These are phyloP conservation scores for Tyrophagus putrescentiae DNA, from an alignment of 1,140 invertebrate species.

Conservation along the genomic window DNA sequence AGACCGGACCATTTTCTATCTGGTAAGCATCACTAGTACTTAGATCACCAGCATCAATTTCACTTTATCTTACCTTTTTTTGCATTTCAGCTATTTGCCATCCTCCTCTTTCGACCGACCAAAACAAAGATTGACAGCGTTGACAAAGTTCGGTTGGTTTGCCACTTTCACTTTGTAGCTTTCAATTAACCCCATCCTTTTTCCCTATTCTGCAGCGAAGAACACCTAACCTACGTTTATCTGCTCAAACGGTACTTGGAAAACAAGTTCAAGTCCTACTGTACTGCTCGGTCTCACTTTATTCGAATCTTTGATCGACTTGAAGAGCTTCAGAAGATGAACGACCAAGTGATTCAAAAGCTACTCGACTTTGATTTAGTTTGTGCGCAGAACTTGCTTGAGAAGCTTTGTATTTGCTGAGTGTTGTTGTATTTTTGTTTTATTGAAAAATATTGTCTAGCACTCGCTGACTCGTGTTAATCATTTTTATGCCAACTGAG, in stretches of 20 bases:
- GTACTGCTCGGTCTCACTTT: conserved; percentile 3
- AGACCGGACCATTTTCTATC: conserved; percentile 10
- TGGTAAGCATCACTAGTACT: background rate
- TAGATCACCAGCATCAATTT: background rate
- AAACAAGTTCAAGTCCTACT: background rate
- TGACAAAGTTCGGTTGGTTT: conserved; percentile 5
- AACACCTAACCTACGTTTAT: background rate
- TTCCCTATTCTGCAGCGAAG: background rate
- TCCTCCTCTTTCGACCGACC: background rate
- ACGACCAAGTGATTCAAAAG: conserved; percentile 8
- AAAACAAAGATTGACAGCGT: background rate
- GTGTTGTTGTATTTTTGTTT: background rate
- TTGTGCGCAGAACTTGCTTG: conserved; percentile 10
- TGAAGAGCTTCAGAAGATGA: background rate
- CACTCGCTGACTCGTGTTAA: too few species aligned
- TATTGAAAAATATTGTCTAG: background rate
- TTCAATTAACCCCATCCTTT: background rate
- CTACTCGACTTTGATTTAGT: background rate
- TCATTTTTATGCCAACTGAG: too few species aligned
- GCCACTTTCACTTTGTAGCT: background rate
- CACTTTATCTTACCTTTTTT: background rate
- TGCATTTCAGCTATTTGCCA: background rate
- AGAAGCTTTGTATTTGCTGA: conserved; percentile 1
- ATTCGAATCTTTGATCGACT: conserved; percentile 4
- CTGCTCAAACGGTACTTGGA: background rate